phyloP scores from a whole-genome alignment of 2,797 vertebrate species.

The Orientallactaga sibirica region DNA sequence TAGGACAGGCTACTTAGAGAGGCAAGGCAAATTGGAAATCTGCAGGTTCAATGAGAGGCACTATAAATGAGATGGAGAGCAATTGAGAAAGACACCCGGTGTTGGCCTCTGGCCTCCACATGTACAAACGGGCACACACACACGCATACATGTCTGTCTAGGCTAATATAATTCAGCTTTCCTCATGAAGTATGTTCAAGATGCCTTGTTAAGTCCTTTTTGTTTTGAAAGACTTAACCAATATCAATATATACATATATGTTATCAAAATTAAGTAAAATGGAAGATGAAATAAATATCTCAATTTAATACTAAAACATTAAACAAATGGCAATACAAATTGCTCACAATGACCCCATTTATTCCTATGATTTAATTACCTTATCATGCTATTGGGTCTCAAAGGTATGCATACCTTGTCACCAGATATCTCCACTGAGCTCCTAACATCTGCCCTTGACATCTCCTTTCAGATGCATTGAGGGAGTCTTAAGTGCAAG shows the following conservation, averaged over 20 bases:
- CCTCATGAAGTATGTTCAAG: neutral
- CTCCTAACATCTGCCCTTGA: neutral
- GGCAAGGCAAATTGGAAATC: too few relatives aligned
- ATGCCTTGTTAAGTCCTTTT: neutral
- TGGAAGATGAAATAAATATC: neutral
- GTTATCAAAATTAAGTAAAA: conserved; percentile 33
- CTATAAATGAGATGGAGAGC: too few relatives aligned
- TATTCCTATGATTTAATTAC: neutral
- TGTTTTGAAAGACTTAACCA: neutral
- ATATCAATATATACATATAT: neutral
- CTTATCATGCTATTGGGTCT: neutral
- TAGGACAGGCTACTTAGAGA: too few relatives aligned
- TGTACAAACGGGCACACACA: too few relatives aligned
- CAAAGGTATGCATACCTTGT: neutral
- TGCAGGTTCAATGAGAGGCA: too few relatives aligned
- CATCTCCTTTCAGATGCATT: neutral
- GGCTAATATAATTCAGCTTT: neutral
- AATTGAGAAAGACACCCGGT: too few relatives aligned
- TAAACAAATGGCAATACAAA: neutral
- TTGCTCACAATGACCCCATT: neutral
- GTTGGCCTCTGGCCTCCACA: too few relatives aligned
- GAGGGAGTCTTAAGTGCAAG: neutral
- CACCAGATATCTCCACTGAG: neutral
- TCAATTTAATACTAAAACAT: conserved; percentile 29
- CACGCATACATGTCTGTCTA: neutral